Evolutionary conservation across 2,797 vertebrate species (phyloP).

Genomic region (Gallinago solitaria): DNA sequence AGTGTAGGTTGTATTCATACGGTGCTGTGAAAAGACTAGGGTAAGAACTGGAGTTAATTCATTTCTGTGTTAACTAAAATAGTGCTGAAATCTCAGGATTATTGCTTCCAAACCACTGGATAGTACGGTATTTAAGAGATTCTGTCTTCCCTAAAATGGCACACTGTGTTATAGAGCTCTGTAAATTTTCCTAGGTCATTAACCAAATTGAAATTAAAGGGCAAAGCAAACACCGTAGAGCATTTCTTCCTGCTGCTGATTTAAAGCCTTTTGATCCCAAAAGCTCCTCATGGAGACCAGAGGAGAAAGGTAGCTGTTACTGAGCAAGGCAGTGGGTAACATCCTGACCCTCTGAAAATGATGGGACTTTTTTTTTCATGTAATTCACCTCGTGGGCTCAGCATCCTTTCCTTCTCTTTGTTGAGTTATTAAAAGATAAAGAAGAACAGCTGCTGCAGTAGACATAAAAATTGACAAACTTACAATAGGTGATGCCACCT

Average conservation of each 20-base stretch:
- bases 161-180: background rate
- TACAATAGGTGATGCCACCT: constrained; percentile 50
- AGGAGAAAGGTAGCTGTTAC: background rate
- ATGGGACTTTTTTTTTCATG: background rate
- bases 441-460: constrained; percentile 24
- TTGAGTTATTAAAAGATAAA: background rate
- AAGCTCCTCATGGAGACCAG: background rate
- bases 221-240: background rate
- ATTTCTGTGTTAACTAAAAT: background rate
- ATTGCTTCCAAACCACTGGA: background rate
- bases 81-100: background rate
- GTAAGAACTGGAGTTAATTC: background rate
- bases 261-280: background rate
- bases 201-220: background rate
- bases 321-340: background rate
- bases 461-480: constrained; percentile 21
- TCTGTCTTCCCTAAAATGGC: background rate
- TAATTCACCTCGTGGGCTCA: background rate
- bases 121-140: rapidly evolving
- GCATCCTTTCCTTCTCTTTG: background rate
- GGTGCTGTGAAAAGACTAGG: background rate
- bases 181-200: background rate
- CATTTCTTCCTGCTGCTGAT: background rate
- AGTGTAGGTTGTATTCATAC: background rate
- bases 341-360: background rate